Evolutionary conservation across 2,113 vertebrate species (phyloP).

Genomic region (Rostratula benghalensis): DNA sequence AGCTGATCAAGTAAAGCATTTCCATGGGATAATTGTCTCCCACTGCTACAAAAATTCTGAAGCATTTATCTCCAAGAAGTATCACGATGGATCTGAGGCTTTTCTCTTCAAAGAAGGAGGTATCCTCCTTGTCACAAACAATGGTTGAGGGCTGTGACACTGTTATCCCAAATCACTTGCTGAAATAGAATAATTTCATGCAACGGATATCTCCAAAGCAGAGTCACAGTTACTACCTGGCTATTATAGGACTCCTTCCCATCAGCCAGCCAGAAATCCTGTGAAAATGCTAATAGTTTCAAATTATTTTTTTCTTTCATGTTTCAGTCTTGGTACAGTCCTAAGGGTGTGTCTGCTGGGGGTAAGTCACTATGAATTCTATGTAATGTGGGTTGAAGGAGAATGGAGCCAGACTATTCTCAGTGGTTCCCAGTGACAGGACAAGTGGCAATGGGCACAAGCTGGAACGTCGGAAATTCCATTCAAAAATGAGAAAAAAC

Average conservation of each 20-base stretch:
- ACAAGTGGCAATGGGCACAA: too few relatives aligned
- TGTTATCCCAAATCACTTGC: not conserved
- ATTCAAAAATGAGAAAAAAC: too few relatives aligned
- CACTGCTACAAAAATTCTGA: not conserved
- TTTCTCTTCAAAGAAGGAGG: conserved; percentile 3
- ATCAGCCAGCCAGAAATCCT: not conserved
- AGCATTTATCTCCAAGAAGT: not conserved
- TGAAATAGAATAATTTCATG: not conserved
- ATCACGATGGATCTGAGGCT: not conserved
- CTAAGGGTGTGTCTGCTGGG: not conserved
- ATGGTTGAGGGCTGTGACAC: not conserved
- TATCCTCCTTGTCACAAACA: not conserved
- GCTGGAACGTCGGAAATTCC: too few relatives aligned
- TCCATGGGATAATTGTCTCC: conserved; percentile 1
- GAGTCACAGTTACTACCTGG: not conserved
- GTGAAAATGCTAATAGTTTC: not conserved
- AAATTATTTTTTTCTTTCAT: not conserved
- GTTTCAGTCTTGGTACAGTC: not conserved
- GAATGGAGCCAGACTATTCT: too few relatives aligned
- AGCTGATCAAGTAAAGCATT: not conserved
- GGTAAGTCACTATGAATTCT: not conserved
- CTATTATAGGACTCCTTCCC: not conserved
- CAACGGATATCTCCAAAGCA: not conserved
- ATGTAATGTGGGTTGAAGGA: too few relatives aligned
- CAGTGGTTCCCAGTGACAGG: too few relatives aligned